These are phyloP conservation scores for Bombus consobrinus DNA, from an alignment of 1,140 invertebrate species.

Conservation along the genomic window DNA sequence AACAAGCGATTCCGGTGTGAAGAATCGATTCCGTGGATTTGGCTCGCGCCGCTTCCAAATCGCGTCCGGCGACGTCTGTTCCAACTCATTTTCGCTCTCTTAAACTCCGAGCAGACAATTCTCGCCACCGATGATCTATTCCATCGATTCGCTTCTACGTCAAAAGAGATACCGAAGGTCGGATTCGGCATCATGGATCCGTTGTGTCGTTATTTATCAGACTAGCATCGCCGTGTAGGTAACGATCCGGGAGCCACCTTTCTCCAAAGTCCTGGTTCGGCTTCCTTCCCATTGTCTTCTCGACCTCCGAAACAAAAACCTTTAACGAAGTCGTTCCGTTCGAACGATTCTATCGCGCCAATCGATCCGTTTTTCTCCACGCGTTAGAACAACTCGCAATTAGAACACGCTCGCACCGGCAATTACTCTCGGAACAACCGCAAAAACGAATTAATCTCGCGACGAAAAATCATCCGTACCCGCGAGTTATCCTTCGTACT, in stretches of 20 bases:
- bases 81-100: not conserved
- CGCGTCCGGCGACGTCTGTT: not conserved
- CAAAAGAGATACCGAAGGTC: too few species aligned
- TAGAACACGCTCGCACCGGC: not conserved
- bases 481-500: not conserved
- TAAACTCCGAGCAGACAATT: not conserved
- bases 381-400: not conserved
- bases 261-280: not conserved
- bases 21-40: slow-evolving; percentile 23
- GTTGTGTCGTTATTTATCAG: slow-evolving; percentile 26
- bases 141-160: not conserved
- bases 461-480: not conserved
- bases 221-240: not conserved
- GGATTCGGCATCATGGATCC: not conserved
- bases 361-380: not conserved
- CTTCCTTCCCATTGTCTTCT: not conserved
- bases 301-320: not conserved
- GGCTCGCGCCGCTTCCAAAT: not conserved
- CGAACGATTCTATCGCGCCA: slow-evolving; percentile 15
- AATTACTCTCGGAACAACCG: not conserved
- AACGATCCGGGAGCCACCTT: not conserved
- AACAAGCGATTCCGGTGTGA: not conserved
- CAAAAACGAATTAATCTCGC: slow-evolving; percentile 1
- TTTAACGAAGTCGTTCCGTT: slow-evolving; percentile 39
- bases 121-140: not conserved